Base-by-base conservation (phyloP, 2,888 invertebrate species). In the Synergus gifuensis region DNA sequence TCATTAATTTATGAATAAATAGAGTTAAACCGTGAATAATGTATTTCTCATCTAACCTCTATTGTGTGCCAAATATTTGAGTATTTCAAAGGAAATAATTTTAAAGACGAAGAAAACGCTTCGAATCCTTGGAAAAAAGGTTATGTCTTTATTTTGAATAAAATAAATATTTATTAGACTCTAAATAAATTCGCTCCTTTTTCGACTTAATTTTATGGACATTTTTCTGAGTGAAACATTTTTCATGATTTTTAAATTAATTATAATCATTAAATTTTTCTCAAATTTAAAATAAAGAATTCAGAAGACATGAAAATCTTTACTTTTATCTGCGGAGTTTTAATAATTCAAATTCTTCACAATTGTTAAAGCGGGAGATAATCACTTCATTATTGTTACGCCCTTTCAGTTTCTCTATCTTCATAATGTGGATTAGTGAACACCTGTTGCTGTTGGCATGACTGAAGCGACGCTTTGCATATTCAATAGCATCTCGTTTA, bases 381-480 rank as follows among this genome's bases (percentile, higher is more conserved):
- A 54, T 62, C 80, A 73, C 69, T 81, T 82, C 77, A 79, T 82
- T 79, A 82, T 79, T 76, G 64, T 18, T 11, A 76, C 67, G 14
- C 44, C 76, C 18, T 76, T 62, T 76, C n/a, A 36, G 63, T 44
- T 63, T 44, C 58, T 76, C 63, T 76, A n/a, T 76, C 81, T 84
- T 81, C 80, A 83, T 83, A 80, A 80, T 81, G 67, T 80, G 79
- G 81, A 84, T 84, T 84, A 83, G 76, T 76, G 76, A 82, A 73
- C 83, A 84, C 83, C 84, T 84, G 84, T 84, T 84, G 84, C 84
- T 81, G 58, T 69, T 64, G 18, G 44, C 63, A 60, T 54, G 64
- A n/a, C 54, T 76, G 62, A 54, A 58, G 36, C 54, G 73, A 36
- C 36, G 73, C 54, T 73, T 73, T 73, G 73, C 54, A 73, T 73